These are phyloP conservation scores for Belgica antarctica DNA, from an alignment of 2,888 invertebrate genomes.

Conservation along the genomic window DNA sequence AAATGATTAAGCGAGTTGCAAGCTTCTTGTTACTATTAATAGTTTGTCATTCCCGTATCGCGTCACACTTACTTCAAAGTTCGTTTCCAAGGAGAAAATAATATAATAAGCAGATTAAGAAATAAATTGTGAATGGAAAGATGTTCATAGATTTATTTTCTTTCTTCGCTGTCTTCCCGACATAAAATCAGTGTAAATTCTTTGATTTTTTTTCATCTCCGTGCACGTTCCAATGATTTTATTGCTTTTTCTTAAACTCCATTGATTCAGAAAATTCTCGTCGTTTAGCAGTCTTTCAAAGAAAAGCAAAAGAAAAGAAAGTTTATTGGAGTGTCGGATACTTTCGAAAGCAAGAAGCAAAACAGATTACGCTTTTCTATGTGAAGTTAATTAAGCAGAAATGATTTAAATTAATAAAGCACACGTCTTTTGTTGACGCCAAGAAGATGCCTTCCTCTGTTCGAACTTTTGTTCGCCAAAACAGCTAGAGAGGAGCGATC, in stretches of 20 bases:
- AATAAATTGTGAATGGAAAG: not conserved
- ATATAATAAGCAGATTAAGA: slow-evolving; percentile 24
- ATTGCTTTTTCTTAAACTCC: not conserved
- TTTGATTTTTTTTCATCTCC: not conserved
- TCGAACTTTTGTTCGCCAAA: not conserved
- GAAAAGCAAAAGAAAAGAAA: not conserved
- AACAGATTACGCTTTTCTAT: not conserved
- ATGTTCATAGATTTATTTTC: not conserved
- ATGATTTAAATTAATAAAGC: slow-evolving; percentile 32
- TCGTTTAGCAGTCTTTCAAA: slow-evolving; percentile 8
- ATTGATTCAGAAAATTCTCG: slow-evolving; percentile 8
- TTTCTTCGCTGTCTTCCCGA: too few relatives aligned
- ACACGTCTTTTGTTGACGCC: not conserved
- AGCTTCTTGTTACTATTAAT: slow-evolving; percentile 6
- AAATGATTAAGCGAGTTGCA: not conserved
- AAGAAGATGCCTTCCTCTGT: not conserved
- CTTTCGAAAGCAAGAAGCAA: too few relatives aligned
- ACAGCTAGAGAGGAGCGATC: not conserved
- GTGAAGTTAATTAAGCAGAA: slow-evolving; percentile 26
- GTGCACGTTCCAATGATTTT: not conserved
- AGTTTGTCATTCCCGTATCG: not conserved
- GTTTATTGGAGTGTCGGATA: slow-evolving; percentile 22
- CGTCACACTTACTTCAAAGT: not conserved
- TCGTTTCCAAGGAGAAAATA: slow-evolving; percentile 3
- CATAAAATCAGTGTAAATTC: not conserved